These are phyloP conservation scores for Brienomyrus longianalis DNA, from an alignment of 2,113 vertebrate species.

Conservation along the genomic window DNA sequence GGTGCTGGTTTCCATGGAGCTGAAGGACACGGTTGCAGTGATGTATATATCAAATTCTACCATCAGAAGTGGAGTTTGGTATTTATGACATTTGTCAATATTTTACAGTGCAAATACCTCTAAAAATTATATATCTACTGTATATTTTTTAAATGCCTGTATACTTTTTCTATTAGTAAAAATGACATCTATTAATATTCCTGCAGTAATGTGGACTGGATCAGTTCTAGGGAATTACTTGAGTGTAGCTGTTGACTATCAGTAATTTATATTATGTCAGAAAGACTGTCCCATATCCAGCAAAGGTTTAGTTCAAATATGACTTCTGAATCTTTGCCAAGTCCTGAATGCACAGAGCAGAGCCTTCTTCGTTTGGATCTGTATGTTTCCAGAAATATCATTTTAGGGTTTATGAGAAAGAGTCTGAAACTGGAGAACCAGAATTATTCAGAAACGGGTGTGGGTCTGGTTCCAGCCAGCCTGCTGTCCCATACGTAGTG, in stretches of 20 bases:
- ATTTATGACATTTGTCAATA: background rate
- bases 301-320: background rate
- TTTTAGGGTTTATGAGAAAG: background rate
- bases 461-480: background rate
- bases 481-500: background rate
- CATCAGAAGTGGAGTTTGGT: background rate
- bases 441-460: background rate
- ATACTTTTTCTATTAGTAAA: background rate
- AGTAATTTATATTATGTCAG: conserved; percentile 2
- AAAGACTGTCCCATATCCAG: background rate
- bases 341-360: background rate
- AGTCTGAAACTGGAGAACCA: background rate
- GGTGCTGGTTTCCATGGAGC: background rate
- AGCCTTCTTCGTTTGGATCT: background rate
- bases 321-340: background rate
- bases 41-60: background rate
- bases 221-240: background rate
- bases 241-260: background rate
- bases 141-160: background rate
- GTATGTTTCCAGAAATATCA: background rate
- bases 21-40: background rate
- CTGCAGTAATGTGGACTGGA: background rate
- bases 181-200: background rate
- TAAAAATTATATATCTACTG: background rate
- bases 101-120: background rate